A percentile compares a stretch with the other conserved stretches of the same genome.
phyloP scores from a whole-genome alignment of 2,113 vertebrate species.

The Melospiza melodia region DNA sequence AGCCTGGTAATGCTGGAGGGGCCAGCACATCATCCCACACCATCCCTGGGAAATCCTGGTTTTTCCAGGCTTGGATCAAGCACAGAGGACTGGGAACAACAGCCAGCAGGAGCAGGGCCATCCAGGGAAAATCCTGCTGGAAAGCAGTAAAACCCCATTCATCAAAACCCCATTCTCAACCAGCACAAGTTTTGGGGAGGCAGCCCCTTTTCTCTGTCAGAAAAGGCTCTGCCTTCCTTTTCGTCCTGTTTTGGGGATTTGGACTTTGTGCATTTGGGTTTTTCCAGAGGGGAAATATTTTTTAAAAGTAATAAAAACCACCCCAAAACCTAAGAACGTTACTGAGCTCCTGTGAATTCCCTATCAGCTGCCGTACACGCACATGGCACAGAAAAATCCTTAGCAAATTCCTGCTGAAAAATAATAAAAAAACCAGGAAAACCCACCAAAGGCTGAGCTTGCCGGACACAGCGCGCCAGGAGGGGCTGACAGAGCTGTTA shows the following conservation, averaged over 20 bases:
- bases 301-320: not conserved
- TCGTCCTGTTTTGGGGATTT: not conserved
- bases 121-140: not conserved
- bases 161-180: not conserved
- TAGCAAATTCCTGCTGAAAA: slow-evolving; percentile 37
- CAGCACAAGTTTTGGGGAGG: not conserved
- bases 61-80: not conserved
- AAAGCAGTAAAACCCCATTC: not conserved
- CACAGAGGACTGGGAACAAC: accelerated
- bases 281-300: not conserved
- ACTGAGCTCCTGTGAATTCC: slow-evolving; percentile 6
- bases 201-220: not conserved
- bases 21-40: not conserved
- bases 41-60: not conserved
- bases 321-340: not conserved
- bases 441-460: slow-evolving; percentile 28
- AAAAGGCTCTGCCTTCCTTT: not conserved
- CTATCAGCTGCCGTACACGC: slow-evolving; percentile 18
- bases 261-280: not conserved
- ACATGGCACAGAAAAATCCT: slow-evolving; percentile 25
- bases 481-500: slow-evolving; percentile 66
- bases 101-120: accelerated
- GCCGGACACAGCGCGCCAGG: slow-evolving; percentile 47
- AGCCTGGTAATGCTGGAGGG: not conserved
- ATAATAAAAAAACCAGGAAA: not conserved